These are phyloP conservation scores for Budorcas taxicolor DNA, from an alignment of 2,113 vertebrate genomes.

Conservation along the genomic window DNA sequence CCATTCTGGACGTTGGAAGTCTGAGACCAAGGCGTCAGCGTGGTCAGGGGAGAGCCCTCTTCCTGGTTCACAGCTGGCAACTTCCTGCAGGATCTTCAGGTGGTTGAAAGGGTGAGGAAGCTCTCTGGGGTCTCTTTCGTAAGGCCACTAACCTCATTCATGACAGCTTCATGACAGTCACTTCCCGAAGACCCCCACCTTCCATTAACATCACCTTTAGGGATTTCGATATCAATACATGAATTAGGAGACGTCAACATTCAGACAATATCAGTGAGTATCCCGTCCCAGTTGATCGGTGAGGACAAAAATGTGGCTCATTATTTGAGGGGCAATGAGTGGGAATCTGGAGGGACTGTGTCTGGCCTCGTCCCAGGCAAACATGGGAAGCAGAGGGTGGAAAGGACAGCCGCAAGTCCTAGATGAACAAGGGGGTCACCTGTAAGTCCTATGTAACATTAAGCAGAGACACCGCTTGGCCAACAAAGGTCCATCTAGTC, in stretches of 20 bases:
- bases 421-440: background rate
- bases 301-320: background rate
- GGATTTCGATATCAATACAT: background rate
- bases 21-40: accelerated
- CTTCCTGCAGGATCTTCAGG: background rate
- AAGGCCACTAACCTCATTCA: no score
- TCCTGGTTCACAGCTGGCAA: background rate
- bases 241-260: background rate
- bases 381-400: background rate
- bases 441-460: background rate
- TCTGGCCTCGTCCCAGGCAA: background rate
- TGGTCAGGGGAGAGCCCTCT: no score
- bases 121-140: background rate
- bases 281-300: accelerated
- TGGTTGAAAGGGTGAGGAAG: background rate
- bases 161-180: background rate
- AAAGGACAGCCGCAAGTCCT: accelerated
- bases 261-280: background rate
- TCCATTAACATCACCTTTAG: no score
- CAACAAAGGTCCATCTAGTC: background rate
- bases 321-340: background rate
- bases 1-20: background rate
- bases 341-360: no score
- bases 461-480: background rate
- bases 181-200: background rate